Evolutionary conservation across 2,797 vertebrate species (phyloP), one percentile per base, ranked within the genome.

Genomic region (Centroberyx gerrardi): DNA sequence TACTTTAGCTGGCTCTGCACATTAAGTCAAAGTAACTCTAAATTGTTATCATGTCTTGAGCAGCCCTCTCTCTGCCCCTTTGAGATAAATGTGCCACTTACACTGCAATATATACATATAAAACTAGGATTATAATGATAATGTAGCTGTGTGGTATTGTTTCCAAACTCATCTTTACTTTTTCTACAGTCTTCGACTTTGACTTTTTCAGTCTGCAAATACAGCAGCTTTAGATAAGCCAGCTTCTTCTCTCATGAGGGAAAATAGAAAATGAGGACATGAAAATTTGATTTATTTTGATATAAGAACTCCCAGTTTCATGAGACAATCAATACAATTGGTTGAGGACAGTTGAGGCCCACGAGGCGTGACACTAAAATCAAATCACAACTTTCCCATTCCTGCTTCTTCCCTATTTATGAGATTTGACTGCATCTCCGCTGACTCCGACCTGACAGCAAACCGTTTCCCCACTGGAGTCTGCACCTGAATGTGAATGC

Each of bases 181-280:
- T 48, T 62, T 33, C 3, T 33, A 2, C 42, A 13, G 4, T 49
- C 8, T 33, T 9, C 27, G 3, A 9, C 31, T 28, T 62, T 55
- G 3, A 9, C 31, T 28, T 62, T 55, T 31, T 14, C 33, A 52
- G 42, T 60, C 31, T 13, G 22, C 58, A 53, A 46, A 8, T 62
- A 54, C n/a, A 62, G 29, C 36, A 38, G 56, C 13, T 58, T 54
- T 22, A 31, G 4, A 27, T 29, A 8, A 4, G 38, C 10, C 31
- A 29, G 46, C 64, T 29, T 42, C 44, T 9, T 33, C 49, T 73
- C 33, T 22, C 18, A 52, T 22, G 3, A 2, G 9, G 12, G 56
- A 59, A 73, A 80, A 62, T 65, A 27, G 15, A 8, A 64, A 67
- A 40, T 17, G 9, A 58, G 17, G 15, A 5, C 27, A 49, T 63